phyloP scores from a whole-genome alignment of 2,797 vertebrate species.

The Streptopelia turtur region DNA sequence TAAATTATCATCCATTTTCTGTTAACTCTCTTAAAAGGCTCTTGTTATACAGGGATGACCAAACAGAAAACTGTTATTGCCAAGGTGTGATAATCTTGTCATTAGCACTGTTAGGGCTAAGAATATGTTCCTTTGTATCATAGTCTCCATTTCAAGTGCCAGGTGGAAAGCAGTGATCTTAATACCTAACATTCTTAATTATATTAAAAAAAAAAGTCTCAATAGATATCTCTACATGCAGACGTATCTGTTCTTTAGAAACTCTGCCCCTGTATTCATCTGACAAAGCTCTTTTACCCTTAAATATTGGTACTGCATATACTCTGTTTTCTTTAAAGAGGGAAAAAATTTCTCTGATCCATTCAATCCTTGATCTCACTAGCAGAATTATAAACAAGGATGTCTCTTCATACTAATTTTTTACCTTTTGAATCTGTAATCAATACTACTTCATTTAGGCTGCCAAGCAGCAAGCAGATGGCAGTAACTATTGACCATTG shows the following conservation, averaged over 20 bases:
- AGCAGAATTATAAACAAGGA: not conserved
- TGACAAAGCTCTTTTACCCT: not conserved
- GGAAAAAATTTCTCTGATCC: not conserved
- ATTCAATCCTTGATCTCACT: not conserved
- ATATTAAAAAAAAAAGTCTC: not conserved
- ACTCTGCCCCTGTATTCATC: not conserved
- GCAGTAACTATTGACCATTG: not conserved
- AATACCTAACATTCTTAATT: not conserved
- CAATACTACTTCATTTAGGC: not conserved
- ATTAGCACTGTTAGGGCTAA: not conserved
- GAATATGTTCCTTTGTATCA: not conserved
- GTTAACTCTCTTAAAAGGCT: not conserved
- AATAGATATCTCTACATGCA: not conserved
- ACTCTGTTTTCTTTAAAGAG: not conserved
- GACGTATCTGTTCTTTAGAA: not conserved
- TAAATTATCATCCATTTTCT: not conserved
- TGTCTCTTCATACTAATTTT: not conserved
- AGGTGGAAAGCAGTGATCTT: not conserved
- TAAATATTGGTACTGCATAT: not conserved
- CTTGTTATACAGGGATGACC: not conserved
- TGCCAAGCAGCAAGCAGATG: not conserved
- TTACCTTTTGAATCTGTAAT: not conserved
- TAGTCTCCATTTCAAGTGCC: not conserved
- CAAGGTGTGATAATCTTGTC: not conserved
- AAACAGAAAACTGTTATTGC: not conserved